Conservation (phyloP, 2,888 invertebrate species). For the Torymus texanus region DNA sequence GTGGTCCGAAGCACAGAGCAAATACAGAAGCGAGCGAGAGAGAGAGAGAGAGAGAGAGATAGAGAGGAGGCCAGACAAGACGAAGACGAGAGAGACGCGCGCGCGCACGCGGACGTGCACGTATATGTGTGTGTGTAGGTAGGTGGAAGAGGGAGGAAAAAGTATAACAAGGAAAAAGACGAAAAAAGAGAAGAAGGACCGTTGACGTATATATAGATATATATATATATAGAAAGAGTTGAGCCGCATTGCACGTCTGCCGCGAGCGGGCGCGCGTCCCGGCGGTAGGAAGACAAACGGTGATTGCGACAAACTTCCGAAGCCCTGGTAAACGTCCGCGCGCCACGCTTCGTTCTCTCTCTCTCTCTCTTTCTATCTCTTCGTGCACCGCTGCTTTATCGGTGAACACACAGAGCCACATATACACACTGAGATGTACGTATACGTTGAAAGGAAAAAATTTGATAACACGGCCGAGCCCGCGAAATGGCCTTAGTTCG, state of each 20-base stretch:
- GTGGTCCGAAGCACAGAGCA: constrained; percentile 56
- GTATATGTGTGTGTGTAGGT: not conserved
- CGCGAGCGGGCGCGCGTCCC: constrained; percentile 3
- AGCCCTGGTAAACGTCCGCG: constrained; percentile 51
- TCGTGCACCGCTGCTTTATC: not conserved
- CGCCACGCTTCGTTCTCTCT: constrained; percentile 1
- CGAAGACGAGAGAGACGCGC: not conserved
- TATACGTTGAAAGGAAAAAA: constrained; percentile 38
- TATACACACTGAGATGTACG: not conserved
- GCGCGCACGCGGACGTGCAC: not conserved
- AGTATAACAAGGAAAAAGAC: constrained; percentile 43
- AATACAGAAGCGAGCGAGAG: constrained; percentile 47
- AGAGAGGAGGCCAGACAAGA: constrained; percentile 2
- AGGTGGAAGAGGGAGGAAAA: constrained; percentile 14
- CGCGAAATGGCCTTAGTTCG: constrained; percentile 43
- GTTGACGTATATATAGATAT: not conserved
- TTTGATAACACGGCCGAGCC: constrained; percentile 43
- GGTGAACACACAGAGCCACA: not conserved
- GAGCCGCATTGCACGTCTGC: constrained; percentile 2
- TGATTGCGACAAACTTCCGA: constrained; percentile 63
- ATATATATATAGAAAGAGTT: constrained; percentile 46
- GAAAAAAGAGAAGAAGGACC: not conserved
- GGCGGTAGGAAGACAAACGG: constrained; percentile 62
- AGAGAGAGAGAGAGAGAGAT: constrained; percentile 3
- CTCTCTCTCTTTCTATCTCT: too few relatives aligned